Evolutionary conservation across 2,113 vertebrate genomes (phyloP).

Genomic region (Paradoxurus hermaphroditus): DNA sequence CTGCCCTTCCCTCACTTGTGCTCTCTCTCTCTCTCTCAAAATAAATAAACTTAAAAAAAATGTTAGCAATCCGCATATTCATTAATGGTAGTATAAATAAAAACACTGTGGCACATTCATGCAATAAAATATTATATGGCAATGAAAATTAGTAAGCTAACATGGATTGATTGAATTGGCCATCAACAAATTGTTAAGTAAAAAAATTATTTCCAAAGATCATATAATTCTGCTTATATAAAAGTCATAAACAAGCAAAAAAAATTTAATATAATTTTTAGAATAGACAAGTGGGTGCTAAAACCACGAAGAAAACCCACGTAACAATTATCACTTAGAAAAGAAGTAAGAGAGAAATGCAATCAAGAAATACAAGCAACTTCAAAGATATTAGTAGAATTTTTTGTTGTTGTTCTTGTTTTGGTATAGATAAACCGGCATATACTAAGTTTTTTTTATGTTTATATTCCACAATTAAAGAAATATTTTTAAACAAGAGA

Average conservation of each 20-base stretch:
- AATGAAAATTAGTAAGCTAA: constrained; percentile 12
- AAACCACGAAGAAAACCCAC: background rate
- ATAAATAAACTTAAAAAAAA: too few species aligned
- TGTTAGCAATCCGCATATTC: background rate
- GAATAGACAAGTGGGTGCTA: background rate
- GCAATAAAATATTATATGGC: background rate
- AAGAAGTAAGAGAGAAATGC: background rate
- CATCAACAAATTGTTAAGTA: background rate
- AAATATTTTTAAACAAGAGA: background rate
- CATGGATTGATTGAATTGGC: background rate
- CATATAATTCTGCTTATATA: background rate
- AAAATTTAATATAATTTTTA: background rate
- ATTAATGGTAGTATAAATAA: background rate
- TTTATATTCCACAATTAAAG: background rate
- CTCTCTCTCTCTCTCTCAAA: too few species aligned
- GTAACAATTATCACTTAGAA: background rate
- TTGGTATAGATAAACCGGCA: background rate
- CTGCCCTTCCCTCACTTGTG: too few species aligned
- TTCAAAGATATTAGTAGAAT: background rate
- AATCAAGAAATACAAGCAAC: background rate
- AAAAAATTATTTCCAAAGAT: background rate
- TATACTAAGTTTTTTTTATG: background rate
- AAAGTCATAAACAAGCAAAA: background rate
- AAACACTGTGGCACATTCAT: background rate
- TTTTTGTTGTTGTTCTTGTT: background rate